These are phyloP conservation scores for Bombus waltoni DNA, from an alignment of 1,140 invertebrate species.

Conservation along the genomic window DNA sequence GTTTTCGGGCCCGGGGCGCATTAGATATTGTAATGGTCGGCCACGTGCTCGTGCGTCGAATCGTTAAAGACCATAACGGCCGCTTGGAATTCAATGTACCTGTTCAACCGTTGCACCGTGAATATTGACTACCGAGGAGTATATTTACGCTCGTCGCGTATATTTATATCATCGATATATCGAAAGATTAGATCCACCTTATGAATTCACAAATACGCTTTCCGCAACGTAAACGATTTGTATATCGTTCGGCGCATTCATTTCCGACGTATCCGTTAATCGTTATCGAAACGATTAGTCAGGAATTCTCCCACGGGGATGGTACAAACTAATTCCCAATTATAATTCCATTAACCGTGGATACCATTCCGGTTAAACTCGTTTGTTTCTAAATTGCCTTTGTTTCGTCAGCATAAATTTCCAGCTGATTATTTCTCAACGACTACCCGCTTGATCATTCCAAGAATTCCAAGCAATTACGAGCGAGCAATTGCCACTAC, in stretches of 20 bases:
- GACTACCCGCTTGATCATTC: neutral
- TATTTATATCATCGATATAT: slow-evolving; percentile 14
- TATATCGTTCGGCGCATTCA: neutral
- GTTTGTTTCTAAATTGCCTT: too few relatives aligned
- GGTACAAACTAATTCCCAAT: neutral
- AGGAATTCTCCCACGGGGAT: rapidly evolving
- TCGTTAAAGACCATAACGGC: slow-evolving; percentile 52
- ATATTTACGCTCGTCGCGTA: neutral
- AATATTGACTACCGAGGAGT: slow-evolving; percentile 46
- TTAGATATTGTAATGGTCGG: slow-evolving; percentile 62
- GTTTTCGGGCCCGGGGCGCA: slow-evolving; percentile 45
- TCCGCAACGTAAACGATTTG: neutral
- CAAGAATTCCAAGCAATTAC: neutral
- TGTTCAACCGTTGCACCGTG: neutral
- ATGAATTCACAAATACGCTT: too few relatives aligned
- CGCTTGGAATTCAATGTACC: slow-evolving; percentile 56
- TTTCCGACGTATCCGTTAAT: neutral
- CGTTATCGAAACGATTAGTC: neutral
- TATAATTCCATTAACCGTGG: neutral
- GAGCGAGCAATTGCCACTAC: neutral
- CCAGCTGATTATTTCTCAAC: too few relatives aligned
- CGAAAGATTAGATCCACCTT: neutral
- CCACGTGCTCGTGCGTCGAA: slow-evolving; percentile 51
- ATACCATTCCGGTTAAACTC: neutral
- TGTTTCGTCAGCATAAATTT: neutral